phyloP scores from a whole-genome alignment of 2,888 invertebrate species.

The Lasioglossum leucozonium region DNA sequence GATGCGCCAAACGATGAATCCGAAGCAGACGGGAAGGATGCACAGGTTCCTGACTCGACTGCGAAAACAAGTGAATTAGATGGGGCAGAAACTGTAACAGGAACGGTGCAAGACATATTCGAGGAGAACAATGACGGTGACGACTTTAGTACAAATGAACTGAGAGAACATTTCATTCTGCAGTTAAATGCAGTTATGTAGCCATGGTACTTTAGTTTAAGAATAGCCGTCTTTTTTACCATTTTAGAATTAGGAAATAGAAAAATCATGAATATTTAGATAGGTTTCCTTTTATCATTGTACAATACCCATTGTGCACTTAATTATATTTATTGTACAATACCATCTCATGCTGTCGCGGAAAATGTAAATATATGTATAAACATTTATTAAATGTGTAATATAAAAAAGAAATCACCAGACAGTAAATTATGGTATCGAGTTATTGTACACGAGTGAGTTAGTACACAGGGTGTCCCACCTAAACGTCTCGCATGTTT shows the following conservation, averaged over 20 bases:
- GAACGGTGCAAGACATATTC: constrained; percentile 82
- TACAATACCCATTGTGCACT: constrained; percentile 57
- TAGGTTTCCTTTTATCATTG: constrained; percentile 49
- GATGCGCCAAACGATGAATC: constrained; percentile 26
- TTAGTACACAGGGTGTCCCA: neutral
- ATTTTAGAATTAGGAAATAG: constrained; percentile 40
- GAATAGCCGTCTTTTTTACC: constrained; percentile 47
- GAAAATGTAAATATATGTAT: constrained; percentile 68
- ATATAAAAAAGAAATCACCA: constrained; percentile 44
- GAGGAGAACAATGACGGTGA: constrained; percentile 80
- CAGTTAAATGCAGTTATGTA: constrained; percentile 70
- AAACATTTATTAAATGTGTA: constrained; percentile 54
- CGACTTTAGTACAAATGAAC: constrained; percentile 74
- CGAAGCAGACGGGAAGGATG: constrained; percentile 35
- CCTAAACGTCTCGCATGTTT: neutral
- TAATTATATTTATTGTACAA: constrained; percentile 63
- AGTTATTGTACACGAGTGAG: constrained; percentile 36
- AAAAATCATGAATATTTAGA: constrained; percentile 38
- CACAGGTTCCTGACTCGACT: constrained; percentile 14
- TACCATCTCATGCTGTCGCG: constrained; percentile 39
- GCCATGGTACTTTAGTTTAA: constrained; percentile 50
- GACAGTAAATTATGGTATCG: constrained; percentile 48
- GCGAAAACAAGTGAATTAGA: constrained; percentile 48
- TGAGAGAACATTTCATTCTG: constrained; percentile 75
- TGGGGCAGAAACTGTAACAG: constrained; percentile 71